phyloP scores from a whole-genome alignment of 2,113 vertebrate genomes.

The Brachirus orientalis region DNA sequence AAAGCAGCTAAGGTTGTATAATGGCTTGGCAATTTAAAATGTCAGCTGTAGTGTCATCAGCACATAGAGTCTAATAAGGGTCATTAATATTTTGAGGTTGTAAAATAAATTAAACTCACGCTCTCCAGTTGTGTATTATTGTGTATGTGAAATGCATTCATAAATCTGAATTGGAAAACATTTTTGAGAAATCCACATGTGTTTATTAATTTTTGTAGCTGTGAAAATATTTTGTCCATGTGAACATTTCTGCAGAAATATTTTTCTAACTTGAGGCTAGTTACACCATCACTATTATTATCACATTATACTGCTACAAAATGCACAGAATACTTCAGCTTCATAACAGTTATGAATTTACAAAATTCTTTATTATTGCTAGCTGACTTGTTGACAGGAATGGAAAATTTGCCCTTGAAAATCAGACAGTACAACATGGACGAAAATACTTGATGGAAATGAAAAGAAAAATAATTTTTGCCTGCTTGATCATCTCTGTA shows the following conservation, averaged over 20 bases:
- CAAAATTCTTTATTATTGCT: neutral
- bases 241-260: too few relatives aligned
- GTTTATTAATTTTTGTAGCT: too few relatives aligned
- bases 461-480: neutral
- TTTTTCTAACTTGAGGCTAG: too few relatives aligned
- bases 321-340: neutral
- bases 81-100: too few relatives aligned
- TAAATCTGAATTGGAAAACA: too few relatives aligned
- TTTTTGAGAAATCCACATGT: too few relatives aligned
- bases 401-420: neutral
- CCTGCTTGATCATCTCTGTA: neutral
- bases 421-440: neutral
- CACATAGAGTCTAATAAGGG: neutral
- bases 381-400: neutral
- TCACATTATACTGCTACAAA: too few relatives aligned
- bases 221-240: too few relatives aligned
- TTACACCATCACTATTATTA: too few relatives aligned
- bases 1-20: neutral
- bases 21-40: neutral
- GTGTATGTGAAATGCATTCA: neutral
- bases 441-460: too few relatives aligned
- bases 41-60: neutral
- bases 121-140: neutral
- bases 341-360: neutral
- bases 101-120: neutral